Evolutionary conservation across 2,113 vertebrate genomes (phyloP).

Genomic region (Lates calcarifer): DNA sequence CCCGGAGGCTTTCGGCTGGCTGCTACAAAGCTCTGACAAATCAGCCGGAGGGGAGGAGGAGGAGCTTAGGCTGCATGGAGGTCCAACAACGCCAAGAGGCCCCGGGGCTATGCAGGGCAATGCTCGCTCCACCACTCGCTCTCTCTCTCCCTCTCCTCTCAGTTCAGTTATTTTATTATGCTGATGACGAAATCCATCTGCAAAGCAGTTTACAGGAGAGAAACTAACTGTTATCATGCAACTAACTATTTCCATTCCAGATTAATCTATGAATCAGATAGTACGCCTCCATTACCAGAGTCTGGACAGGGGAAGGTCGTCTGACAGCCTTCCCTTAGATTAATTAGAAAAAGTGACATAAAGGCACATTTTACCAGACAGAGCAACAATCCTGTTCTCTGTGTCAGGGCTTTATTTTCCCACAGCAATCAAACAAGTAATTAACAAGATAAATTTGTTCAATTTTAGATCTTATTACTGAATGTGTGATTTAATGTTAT

Average conservation of each 20-base stretch:
- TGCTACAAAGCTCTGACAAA: slow-evolving; percentile 66
- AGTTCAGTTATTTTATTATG: not conserved
- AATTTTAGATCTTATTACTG: too few species aligned
- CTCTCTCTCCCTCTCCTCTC: not conserved
- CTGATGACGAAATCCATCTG: slow-evolving; percentile 7
- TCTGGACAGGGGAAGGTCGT: too few species aligned
- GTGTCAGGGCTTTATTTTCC: not conserved
- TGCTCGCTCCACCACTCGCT: slow-evolving; percentile 13
- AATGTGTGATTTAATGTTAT: too few species aligned
- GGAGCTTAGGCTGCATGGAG: slow-evolving; percentile 33
- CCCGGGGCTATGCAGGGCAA: slow-evolving; percentile 53
- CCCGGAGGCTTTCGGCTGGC: slow-evolving; percentile 40
- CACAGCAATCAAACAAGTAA: not conserved
- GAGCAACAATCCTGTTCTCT: not conserved
- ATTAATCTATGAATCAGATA: too few species aligned
- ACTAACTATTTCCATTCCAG: not conserved
- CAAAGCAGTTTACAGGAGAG: not conserved
- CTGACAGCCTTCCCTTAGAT: too few species aligned
- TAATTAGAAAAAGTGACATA: too few species aligned
- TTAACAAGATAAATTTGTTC: too few species aligned
- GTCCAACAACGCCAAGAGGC: slow-evolving; percentile 53
- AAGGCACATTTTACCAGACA: too few species aligned
- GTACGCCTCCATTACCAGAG: not conserved
- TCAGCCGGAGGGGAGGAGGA: slow-evolving; percentile 59
- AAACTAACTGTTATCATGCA: not conserved